Conservation (phyloP, 2,888 invertebrate genomes). For the Pterostichus madidus region DNA sequence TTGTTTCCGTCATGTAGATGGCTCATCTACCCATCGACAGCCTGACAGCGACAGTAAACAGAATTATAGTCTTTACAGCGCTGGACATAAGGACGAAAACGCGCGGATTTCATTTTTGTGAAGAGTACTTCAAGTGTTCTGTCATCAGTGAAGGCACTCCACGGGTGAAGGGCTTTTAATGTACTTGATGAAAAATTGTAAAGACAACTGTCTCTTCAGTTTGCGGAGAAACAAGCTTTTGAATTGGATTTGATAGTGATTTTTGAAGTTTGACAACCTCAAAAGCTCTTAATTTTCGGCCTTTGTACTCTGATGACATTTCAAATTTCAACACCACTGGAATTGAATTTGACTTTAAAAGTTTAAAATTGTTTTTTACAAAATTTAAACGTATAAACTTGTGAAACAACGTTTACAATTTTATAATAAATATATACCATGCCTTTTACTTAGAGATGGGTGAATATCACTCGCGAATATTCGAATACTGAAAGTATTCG, state of each 20-base stretch:
- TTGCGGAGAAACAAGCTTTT: slow-evolving; percentile 35
- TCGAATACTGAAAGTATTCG: too few relatives aligned
- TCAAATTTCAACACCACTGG: neutral
- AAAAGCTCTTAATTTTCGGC: slow-evolving; percentile 37
- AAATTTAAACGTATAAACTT: neutral
- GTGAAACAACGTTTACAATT: too few relatives aligned
- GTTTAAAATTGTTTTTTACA: too few relatives aligned
- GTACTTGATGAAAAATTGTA: slow-evolving; percentile 41
- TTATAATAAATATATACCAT: too few relatives aligned
- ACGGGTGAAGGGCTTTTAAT: slow-evolving; percentile 34
- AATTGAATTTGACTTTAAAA: slow-evolving; percentile 18
- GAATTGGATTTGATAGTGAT: slow-evolving; percentile 43
- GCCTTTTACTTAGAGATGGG: too few relatives aligned
- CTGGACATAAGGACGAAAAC: neutral
- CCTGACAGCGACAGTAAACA: neutral
- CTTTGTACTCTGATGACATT: slow-evolving; percentile 16
- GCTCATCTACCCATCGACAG: slow-evolving; percentile 3
- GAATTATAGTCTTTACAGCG: neutral
- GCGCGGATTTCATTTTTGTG: slow-evolving; percentile 11
- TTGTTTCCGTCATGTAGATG: slow-evolving; percentile 40
- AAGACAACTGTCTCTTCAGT: slow-evolving; percentile 45
- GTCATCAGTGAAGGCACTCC: slow-evolving; percentile 29
- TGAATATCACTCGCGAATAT: too few relatives aligned
- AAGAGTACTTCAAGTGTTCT: slow-evolving; percentile 17
- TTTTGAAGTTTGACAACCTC: slow-evolving; percentile 20